Conservation (phyloP, 2,797 vertebrate genomes). For the Acridotheres tristis region DNA sequence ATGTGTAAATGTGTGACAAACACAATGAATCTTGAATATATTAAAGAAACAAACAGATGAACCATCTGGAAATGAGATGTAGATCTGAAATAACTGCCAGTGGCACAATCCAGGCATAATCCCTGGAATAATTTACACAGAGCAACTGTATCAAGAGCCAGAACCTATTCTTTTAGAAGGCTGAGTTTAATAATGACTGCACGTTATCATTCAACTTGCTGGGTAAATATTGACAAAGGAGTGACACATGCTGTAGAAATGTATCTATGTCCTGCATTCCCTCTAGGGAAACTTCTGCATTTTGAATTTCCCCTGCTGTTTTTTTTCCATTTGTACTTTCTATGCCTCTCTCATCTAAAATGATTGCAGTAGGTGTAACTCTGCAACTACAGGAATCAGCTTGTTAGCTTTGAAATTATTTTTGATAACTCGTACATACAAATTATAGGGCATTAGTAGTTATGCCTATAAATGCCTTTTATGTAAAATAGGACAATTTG, state of each 20-base stretch:
- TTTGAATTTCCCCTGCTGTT: conserved; percentile 2
- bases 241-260: conserved; percentile 23
- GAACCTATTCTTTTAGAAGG: conserved; percentile 21
- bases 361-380: not conserved
- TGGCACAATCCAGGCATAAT: conserved; percentile 48
- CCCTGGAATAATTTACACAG: conserved; percentile 40
- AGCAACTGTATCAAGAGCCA: conserved; percentile 23
- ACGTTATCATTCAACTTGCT: conserved; percentile 42
- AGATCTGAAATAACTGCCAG: conserved; percentile 50
- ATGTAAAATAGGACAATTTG: conserved; percentile 10
- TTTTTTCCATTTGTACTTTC: conserved; percentile 7
- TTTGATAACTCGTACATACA: not conserved
- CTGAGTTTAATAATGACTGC: conserved; percentile 38
- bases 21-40: conserved; percentile 57
- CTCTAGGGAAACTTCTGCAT: conserved; percentile 35
- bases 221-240: conserved; percentile 61
- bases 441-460: not conserved
- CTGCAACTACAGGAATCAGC: not conserved
- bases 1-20: conserved; percentile 50
- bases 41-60: conserved; percentile 61
- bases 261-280: conserved; percentile 10
- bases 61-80: conserved; percentile 59
- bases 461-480: conserved; percentile 12
- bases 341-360: not conserved
- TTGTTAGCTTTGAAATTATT: conserved; percentile 1